Evolutionary conservation across 92 coral and sea anemone species (phyloP).

Genomic region (Epizoanthus scotinus): DNA sequence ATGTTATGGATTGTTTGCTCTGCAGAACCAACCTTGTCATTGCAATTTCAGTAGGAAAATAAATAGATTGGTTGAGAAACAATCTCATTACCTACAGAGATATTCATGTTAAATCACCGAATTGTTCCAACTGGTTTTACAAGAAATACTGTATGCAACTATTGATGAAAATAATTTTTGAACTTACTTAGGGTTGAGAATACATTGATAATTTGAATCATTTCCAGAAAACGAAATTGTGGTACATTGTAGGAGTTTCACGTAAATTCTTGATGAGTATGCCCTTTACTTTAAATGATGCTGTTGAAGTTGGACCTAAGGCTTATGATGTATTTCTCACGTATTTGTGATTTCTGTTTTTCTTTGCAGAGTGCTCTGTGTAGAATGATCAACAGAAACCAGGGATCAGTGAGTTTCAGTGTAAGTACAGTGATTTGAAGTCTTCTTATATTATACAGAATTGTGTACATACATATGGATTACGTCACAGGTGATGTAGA

Average conservation of each 20-base stretch:
- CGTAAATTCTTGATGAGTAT: neutral
- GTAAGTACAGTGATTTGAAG: slow-evolving; percentile 63
- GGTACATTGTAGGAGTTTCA: neutral
- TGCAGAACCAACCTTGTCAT: no score
- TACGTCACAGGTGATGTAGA: no score
- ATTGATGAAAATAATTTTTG: neutral
- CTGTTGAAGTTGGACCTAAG: neutral
- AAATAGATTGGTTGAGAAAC: no score
- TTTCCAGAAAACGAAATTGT: neutral
- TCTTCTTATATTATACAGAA: no score
- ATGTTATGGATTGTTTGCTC: neutral
- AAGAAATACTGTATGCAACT: neutral
- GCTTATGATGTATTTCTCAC: neutral
- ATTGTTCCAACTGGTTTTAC: neutral
- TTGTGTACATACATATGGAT: no score
- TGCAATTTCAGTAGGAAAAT: no score
- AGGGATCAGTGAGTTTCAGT: slow-evolving; percentile 78
- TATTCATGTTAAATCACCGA: neutral
- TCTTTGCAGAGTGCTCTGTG: slow-evolving; percentile 76
- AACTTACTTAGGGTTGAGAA: neutral
- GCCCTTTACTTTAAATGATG: neutral
- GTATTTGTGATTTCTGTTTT: neutral
- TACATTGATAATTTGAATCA: neutral
- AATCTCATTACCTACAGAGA: no score
- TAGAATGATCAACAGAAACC: slow-evolving; percentile 84